phyloP scores from a whole-genome alignment of 1,140 invertebrate species.

The Ceratosolen solmsi region DNA sequence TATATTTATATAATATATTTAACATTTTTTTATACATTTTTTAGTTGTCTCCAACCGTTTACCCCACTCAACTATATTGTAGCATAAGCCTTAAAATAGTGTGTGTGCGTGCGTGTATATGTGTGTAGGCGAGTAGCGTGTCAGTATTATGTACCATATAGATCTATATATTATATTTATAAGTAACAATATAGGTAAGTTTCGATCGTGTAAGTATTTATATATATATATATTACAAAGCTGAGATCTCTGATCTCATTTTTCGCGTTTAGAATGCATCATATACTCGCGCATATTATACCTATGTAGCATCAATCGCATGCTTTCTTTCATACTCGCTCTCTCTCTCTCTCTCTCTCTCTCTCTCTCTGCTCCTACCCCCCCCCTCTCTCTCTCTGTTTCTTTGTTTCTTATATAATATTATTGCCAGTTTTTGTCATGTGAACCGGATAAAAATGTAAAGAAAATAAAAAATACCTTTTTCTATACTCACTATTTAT shows the following conservation, averaged over 20 bases:
- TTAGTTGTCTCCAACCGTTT: conserved; percentile 59
- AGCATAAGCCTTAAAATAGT: conserved; percentile 64
- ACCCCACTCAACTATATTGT: conserved; percentile 60
- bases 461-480: conserved; percentile 24
- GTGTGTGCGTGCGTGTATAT: neutral
- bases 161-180: conserved; percentile 54
- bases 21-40: conserved; percentile 62
- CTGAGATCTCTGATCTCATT: conserved; percentile 54
- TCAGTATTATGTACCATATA: conserved; percentile 57
- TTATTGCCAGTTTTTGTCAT: conserved; percentile 27
- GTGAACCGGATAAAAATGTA: neutral
- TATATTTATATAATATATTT: conserved; percentile 55
- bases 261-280: conserved; percentile 20
- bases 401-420: neutral
- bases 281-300: neutral
- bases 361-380: too few relatives aligned
- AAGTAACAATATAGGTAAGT: conserved; percentile 60
- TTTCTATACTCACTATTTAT: neutral
- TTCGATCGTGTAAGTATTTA: conserved; percentile 55
- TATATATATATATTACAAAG: conserved; percentile 57
- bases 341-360: neutral
- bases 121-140: conserved; percentile 32
- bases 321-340: neutral
- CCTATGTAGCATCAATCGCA: neutral
- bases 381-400: neutral